Conservation (phyloP, 2,113 vertebrate genomes). For the Neomonachus schauinslandi region DNA sequence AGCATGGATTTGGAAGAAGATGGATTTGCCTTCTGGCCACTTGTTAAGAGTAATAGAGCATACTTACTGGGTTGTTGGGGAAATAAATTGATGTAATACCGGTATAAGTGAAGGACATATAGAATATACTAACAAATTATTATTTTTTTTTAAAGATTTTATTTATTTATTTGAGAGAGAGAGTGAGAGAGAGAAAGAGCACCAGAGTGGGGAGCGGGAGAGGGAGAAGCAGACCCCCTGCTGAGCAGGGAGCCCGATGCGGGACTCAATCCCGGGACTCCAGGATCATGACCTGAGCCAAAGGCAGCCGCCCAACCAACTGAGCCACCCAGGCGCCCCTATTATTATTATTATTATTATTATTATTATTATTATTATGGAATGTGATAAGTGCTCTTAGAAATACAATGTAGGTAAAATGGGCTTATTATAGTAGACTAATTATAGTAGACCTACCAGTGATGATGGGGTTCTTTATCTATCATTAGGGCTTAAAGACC, state of each 20-base stretch:
- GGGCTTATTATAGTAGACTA: background rate
- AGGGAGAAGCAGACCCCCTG: too few relatives aligned
- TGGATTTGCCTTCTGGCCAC: slow-evolving; percentile 6
- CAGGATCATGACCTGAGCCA: too few relatives aligned
- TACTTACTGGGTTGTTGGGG: background rate
- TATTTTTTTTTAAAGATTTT: too few relatives aligned
- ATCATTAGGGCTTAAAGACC: background rate
- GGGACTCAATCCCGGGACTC: too few relatives aligned
- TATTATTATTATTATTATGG: background rate
- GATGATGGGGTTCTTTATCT: background rate
- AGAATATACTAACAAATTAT: background rate
- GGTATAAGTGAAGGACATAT: background rate
- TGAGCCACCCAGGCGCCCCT: too few relatives aligned
- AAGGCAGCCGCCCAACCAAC: too few relatives aligned
- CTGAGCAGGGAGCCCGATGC: too few relatives aligned
- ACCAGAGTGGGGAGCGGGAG: too few relatives aligned
- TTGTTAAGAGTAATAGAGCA: background rate
- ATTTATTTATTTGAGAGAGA: too few relatives aligned
- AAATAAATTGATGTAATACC: background rate
- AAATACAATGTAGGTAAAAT: background rate
- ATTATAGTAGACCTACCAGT: background rate
- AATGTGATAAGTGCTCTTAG: background rate
- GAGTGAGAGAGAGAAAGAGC: too few relatives aligned
- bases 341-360: too few relatives aligned
- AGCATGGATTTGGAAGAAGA: slow-evolving; percentile 5